Base-by-base conservation (phyloP, 2,113 vertebrate genomes). In the Myotis brandtii region DNA sequence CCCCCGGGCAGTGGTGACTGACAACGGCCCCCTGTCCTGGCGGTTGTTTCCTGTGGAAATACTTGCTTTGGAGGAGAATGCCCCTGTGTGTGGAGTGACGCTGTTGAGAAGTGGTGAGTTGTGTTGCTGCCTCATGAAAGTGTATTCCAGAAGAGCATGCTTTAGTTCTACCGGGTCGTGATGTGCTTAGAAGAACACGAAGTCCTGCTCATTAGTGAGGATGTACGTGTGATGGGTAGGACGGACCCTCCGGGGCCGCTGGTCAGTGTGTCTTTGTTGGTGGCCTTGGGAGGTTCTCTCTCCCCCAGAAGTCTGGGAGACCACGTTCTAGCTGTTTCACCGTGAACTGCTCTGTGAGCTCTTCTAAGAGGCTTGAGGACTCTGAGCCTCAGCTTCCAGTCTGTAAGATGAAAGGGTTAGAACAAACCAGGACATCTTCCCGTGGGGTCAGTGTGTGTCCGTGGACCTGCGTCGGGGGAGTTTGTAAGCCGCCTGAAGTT, bases 1-100 rank as follows among this genome's bases (percentile, higher is more conserved):
- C 9, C 27, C 64, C 73, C 3, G 1, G 0, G 46, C 4, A 27
- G 2, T 11, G 2, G 8, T 20, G 25, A 3, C 14, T 25, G 16
- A 46, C 67, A 2, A 9, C 37, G 21, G n/a, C 16, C 32, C 46
- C 77, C 32, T 54, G 32, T 48, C 11, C 59, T 18, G 25, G 46
- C 1, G 18, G 43, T 4, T 52, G 13, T 9, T 43, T 30, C 8
- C 54, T 18, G 37, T 69, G n/a, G 66, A n/a, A 93, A 20, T 69
- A 2, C 0, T 0, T 62, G 59, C 32, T 46, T 52, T 43, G 67
- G 43, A 62, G 76, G 67, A 69, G 56, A 52, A 5, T 11, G 8
- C n/a, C 11, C 59, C 67, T 50, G 34, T 34, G 50, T 56, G 3
- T 5, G 4, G 10, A 16, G 56, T 23, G 87, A 43, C 8, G 37